These are phyloP conservation scores for Takifugu ocellatus DNA, from an alignment of 2,797 vertebrate species.

Conservation along the genomic window DNA sequence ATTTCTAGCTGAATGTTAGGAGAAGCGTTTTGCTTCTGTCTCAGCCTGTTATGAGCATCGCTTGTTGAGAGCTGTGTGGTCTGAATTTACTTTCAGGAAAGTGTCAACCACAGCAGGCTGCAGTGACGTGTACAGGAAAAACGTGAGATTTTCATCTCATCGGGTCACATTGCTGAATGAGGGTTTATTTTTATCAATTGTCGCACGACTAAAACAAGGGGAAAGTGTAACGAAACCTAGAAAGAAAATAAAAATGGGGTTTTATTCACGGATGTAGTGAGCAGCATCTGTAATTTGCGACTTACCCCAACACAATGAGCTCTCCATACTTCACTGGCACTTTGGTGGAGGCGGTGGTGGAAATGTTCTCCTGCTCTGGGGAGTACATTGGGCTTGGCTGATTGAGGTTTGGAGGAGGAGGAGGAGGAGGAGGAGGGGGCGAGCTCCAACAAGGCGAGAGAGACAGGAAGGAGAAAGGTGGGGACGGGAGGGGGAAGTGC, in stretches of 20 bases:
- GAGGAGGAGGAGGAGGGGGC: slow-evolving; percentile 22
- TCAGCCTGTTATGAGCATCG: too few species aligned
- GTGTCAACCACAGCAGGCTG: too few species aligned
- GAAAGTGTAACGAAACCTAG: background rate
- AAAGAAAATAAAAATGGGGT: background rate
- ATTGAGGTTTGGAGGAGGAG: slow-evolving; percentile 36
- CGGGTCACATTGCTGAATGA: too few species aligned
- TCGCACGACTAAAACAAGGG: background rate
- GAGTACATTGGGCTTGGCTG: slow-evolving; percentile 90
- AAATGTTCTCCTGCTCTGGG: slow-evolving; percentile 99
- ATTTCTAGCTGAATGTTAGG: too few species aligned
- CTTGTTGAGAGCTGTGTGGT: too few species aligned
- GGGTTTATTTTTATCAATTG: too few species aligned
- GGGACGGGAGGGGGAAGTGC: slow-evolving; percentile 37
- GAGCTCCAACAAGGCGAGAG: slow-evolving; percentile 36
- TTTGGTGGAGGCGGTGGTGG: slow-evolving; percentile 89
- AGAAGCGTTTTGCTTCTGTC: too few species aligned
- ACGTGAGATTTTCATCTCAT: too few species aligned
- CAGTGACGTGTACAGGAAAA: too few species aligned
- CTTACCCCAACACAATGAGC: slow-evolving; percentile 98
- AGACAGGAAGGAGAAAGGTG: slow-evolving; percentile 34
- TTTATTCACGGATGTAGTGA: background rate
- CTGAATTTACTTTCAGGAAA: too few species aligned
- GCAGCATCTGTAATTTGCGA: background rate
- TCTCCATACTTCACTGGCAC: slow-evolving; percentile 98